Evolutionary conservation across 2,888 invertebrate species (phyloP).

Genomic region (Thecocarcelia acutangulata): DNA sequence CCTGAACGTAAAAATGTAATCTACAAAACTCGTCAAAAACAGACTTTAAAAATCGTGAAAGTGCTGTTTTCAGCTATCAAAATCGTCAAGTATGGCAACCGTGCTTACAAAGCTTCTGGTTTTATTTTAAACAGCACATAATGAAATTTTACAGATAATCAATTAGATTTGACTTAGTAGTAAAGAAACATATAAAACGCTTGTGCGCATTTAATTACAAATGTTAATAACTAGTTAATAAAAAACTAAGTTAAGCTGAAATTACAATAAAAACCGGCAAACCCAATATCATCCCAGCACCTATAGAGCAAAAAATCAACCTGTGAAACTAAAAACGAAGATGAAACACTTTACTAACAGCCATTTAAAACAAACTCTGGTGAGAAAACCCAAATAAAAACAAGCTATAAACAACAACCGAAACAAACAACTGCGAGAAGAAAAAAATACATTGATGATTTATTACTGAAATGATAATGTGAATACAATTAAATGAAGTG

Average conservation of each 20-base stretch:
- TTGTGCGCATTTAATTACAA: slow-evolving; percentile 45
- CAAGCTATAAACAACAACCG: slow-evolving; percentile 71
- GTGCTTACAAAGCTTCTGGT: not conserved
- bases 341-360: slow-evolving; percentile 61
- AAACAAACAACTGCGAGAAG: slow-evolving; percentile 71
- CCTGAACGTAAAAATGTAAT: too few species aligned
- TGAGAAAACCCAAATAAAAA: slow-evolving; percentile 67
- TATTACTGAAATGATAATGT: slow-evolving; percentile 68
- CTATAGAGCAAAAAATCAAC: slow-evolving; percentile 29
- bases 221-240: slow-evolving; percentile 57
- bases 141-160: not conserved
- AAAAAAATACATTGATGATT: slow-evolving; percentile 63
- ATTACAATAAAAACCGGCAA: slow-evolving; percentile 12
- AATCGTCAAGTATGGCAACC: too few species aligned
- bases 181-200: not conserved
- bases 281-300: slow-evolving; percentile 10
- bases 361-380: slow-evolving; percentile 60
- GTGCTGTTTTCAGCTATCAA: too few species aligned
- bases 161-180: not conserved
- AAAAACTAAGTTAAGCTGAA: not conserved
- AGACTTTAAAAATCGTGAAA: too few species aligned
- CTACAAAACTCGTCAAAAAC: too few species aligned
- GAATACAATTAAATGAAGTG: slow-evolving; percentile 76
- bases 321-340: slow-evolving; percentile 59
- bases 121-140: not conserved